These are phyloP conservation scores for Euproctis similis DNA, from an alignment of 2,888 invertebrate species.

Conservation along the genomic window DNA sequence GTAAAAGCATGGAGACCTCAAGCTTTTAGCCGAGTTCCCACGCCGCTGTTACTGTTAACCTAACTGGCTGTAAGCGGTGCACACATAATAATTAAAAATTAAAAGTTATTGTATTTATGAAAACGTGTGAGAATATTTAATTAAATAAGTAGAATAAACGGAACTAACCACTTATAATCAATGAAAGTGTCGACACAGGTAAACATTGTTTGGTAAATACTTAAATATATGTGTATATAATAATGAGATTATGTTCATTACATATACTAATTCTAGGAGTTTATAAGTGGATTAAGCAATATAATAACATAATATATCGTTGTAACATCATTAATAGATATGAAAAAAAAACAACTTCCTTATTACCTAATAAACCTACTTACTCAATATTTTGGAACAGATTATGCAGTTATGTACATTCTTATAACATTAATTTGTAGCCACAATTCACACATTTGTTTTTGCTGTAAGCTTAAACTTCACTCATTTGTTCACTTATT, in stretches of 20 bases:
- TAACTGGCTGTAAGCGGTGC: slow-evolving; percentile 67
- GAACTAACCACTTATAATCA: slow-evolving; percentile 43
- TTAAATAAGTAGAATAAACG: slow-evolving; percentile 68
- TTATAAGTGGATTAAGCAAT: slow-evolving; percentile 44
- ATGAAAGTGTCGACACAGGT: slow-evolving; percentile 54
- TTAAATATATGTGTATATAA: slow-evolving; percentile 27
- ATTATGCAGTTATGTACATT: too few species aligned
- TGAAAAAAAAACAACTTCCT: slow-evolving; percentile 4
- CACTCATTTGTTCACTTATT: too few species aligned
- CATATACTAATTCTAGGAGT: slow-evolving; percentile 31
- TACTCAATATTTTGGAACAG: too few species aligned
- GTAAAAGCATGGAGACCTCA: slow-evolving; percentile 29
- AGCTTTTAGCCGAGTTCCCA: slow-evolving; percentile 67
- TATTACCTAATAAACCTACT: neutral
- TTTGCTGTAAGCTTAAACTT: too few species aligned
- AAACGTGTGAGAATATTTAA: slow-evolving; percentile 73
- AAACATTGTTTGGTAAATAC: slow-evolving; percentile 31
- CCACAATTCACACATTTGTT: too few species aligned
- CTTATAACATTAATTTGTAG: too few species aligned
- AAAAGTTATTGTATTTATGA: slow-evolving; percentile 69
- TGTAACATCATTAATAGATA: slow-evolving; percentile 4
- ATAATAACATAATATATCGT: slow-evolving; percentile 2
- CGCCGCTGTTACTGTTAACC: slow-evolving; percentile 65
- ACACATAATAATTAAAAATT: slow-evolving; percentile 69
- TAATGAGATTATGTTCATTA: slow-evolving; percentile 41